Percentiles rank a stretch among this genome's conserved stretches.
phyloP scores from a whole-genome alignment of 2,888 invertebrate species.

The Belgica antarctica region DNA sequence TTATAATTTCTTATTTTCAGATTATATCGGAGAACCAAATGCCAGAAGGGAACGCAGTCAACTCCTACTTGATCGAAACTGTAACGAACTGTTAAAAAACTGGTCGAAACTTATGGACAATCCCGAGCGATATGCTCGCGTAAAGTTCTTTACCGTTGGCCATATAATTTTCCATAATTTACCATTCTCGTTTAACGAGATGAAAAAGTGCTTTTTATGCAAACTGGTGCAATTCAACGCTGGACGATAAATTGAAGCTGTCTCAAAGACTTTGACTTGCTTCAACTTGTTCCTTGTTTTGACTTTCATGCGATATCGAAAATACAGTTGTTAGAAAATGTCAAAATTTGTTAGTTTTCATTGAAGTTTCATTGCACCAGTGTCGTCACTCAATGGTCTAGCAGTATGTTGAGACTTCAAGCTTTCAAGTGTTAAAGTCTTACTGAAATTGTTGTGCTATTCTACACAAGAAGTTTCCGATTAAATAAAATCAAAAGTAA shows the following conservation, averaged over 20 bases:
- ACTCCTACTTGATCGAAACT: too few relatives aligned
- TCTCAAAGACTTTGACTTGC: conserved; percentile 34
- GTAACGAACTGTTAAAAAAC: neutral
- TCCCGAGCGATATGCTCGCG: too few relatives aligned
- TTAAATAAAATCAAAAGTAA: too few relatives aligned
- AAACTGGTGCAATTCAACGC: neutral
- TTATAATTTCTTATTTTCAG: too few relatives aligned
- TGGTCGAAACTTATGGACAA: too few relatives aligned
- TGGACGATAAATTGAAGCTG: neutral
- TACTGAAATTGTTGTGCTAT: too few relatives aligned
- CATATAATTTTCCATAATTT: conserved; percentile 44
- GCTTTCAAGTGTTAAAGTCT: too few relatives aligned
- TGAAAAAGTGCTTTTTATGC: neutral
- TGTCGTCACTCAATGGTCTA: neutral
- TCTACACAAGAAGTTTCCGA: too few relatives aligned
- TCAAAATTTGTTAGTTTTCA: neutral
- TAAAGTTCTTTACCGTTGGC: conserved; percentile 24
- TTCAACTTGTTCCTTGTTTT: conserved; percentile 12
- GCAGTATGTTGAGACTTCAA: too few relatives aligned
- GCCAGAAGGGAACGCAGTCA: too few relatives aligned
- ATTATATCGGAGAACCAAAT: neutral
- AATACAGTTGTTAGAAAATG: neutral
- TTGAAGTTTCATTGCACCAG: neutral
- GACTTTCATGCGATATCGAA: neutral
- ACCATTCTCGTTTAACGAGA: conserved; percentile 25